Evolutionary conservation across 2,797 vertebrate species (phyloP).

Genomic region (Pogonophryne albipinna): DNA sequence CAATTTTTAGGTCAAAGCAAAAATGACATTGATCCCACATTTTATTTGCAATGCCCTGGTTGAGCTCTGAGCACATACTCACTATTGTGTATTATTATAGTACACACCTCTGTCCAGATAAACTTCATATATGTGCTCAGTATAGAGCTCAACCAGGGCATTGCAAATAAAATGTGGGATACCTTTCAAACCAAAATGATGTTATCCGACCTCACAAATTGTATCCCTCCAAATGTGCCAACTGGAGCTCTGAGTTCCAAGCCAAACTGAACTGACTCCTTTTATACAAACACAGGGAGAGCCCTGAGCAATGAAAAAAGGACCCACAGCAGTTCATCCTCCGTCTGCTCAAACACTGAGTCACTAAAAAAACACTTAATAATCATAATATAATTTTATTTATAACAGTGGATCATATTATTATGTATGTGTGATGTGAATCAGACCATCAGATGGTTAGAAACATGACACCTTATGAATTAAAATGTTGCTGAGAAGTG

Average conservation of each 20-base stretch:
- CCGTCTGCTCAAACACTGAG: conserved; percentile 56
- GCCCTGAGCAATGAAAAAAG: conserved; percentile 50
- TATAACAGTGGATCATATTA: conserved; percentile 12
- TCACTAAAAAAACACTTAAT: conserved; percentile 32
- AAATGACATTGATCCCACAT: conserved; percentile 23
- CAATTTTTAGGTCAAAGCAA: conserved; percentile 18
- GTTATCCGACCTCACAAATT: conserved; percentile 51
- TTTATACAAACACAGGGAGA: conserved; percentile 56
- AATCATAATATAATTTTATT: conserved; percentile 23
- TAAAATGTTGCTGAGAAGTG: not conserved
- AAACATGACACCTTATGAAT: not conserved
- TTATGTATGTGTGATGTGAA: not conserved
- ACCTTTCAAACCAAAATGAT: conserved; percentile 35
- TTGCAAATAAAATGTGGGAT: conserved; percentile 8
- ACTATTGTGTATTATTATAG: no score
- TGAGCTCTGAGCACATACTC: conserved; percentile 6
- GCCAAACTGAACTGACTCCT: conserved; percentile 61
- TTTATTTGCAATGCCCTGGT: conserved; percentile 6
- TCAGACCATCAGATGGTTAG: no score
- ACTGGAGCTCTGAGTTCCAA: conserved; percentile 42
- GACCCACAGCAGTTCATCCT: conserved; percentile 50
- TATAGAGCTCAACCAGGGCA: conserved; percentile 11
- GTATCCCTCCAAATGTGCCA: conserved; percentile 53
- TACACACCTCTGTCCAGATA: no score
- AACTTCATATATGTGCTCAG: not conserved